Percentiles rank a stretch among this genome's conserved stretches.
These are phyloP conservation scores for Zaprionus bogoriensis DNA, from an alignment of 2,888 invertebrate species.

Conservation along the genomic window DNA sequence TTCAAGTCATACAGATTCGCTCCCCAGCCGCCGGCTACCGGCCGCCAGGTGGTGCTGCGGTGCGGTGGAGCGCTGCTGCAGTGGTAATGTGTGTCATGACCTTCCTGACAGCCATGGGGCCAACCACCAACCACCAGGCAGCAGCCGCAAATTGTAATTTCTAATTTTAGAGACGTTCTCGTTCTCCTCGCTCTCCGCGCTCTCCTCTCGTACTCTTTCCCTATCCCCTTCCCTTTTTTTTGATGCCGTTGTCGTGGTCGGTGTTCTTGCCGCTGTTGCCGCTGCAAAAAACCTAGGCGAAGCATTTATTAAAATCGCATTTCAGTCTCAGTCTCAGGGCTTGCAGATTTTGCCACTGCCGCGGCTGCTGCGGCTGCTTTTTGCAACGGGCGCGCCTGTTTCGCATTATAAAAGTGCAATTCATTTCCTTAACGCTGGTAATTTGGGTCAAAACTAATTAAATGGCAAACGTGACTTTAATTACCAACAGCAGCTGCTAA, in stretches of 20 bases:
- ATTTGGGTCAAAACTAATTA: constrained; percentile 69
- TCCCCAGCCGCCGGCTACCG: constrained; percentile 11
- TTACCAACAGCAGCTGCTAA: constrained; percentile 47
- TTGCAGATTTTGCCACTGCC: constrained; percentile 19
- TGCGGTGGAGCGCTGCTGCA: constrained; percentile 30
- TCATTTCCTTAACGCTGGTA: constrained; percentile 65
- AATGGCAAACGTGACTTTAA: constrained; percentile 57
- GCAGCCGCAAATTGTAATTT: constrained; percentile 60
- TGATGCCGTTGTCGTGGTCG: too few relatives aligned
- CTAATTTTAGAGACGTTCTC: constrained; percentile 51
- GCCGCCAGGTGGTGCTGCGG: constrained; percentile 33
- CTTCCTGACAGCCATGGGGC: constrained; percentile 31
- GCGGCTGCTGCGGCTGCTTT: constrained; percentile 12
- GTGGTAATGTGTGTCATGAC: constrained; percentile 60
- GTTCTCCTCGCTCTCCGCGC: constrained; percentile 1
- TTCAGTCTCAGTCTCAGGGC: constrained; percentile 35
- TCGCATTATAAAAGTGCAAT: constrained; percentile 54
- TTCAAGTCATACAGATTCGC: constrained; percentile 48
- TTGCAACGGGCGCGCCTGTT: background rate
- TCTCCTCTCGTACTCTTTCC: background rate
- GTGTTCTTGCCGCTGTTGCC: background rate
- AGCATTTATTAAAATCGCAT: constrained; percentile 68
- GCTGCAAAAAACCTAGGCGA: constrained; percentile 25
- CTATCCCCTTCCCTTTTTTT: background rate
- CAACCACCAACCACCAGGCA: constrained; percentile 39